These are phyloP conservation scores for Yponomeuta plumbellus DNA, from an alignment of 2,888 invertebrate genomes.

Conservation along the genomic window DNA sequence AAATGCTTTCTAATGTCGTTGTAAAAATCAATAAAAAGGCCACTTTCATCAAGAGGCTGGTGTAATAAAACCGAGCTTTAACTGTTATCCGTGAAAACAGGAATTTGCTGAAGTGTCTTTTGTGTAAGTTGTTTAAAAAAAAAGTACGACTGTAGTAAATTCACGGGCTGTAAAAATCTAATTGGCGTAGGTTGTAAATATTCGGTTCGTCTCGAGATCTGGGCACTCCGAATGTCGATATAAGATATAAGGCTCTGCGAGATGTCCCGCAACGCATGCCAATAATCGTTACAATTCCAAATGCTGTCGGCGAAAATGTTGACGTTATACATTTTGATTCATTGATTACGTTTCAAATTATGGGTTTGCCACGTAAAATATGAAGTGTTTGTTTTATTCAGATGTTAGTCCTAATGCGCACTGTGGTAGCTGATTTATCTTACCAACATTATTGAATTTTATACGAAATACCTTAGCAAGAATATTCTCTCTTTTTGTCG, in stretches of 20 bases:
- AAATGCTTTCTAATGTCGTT: slow-evolving; percentile 64
- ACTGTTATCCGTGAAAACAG: slow-evolving; percentile 60
- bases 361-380: slow-evolving; percentile 23
- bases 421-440: too few species aligned
- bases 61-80: slow-evolving; percentile 68
- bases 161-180: slow-evolving; percentile 59
- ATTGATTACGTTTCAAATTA: slow-evolving; percentile 22
- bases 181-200: slow-evolving; percentile 64
- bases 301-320: slow-evolving; percentile 34
- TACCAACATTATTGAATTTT: too few species aligned
- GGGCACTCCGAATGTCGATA: slow-evolving; percentile 53
- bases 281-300: slow-evolving; percentile 56
- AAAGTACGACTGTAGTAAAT: slow-evolving; percentile 27
- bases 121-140: slow-evolving; percentile 17
- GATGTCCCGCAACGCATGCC: slow-evolving; percentile 58
- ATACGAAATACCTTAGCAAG: too few species aligned
- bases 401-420: too few species aligned
- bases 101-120: slow-evolving; percentile 66
- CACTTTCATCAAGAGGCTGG: slow-evolving; percentile 60
- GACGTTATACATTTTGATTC: slow-evolving; percentile 44
- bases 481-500: too few species aligned
- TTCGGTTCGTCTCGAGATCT: slow-evolving; percentile 49
- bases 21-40: slow-evolving; percentile 71
- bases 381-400: slow-evolving; percentile 38
- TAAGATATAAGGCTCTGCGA: slow-evolving; percentile 43